phyloP scores from a whole-genome alignment of 2,888 invertebrate genomes.

The Linyphia triangularis region DNA sequence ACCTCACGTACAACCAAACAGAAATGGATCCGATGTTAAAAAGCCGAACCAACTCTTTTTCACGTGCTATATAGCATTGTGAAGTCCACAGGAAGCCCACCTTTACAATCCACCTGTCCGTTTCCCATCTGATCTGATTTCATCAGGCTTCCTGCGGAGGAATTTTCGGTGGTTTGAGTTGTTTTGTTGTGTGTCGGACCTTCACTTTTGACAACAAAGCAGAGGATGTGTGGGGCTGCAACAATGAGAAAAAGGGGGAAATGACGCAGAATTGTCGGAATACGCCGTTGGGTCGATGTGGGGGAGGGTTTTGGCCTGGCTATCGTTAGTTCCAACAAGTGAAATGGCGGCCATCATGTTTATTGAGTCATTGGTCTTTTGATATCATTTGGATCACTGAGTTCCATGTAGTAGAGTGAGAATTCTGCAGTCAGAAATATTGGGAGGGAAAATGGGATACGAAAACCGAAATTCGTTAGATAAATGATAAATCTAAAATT shows the following conservation, averaged over 20 bases:
- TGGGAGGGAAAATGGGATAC: too few species aligned
- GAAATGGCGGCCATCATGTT: not conserved
- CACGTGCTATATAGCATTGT: not conserved
- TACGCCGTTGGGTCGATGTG: not conserved
- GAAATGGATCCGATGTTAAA: not conserved
- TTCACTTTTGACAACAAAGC: slow-evolving; percentile 40
- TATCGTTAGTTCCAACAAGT: too few species aligned
- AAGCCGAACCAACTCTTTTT: not conserved
- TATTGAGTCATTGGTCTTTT: too few species aligned
- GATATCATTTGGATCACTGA: too few species aligned
- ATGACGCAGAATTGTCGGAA: slow-evolving; percentile 37
- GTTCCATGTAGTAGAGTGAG: too few species aligned
- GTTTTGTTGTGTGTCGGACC: not conserved
- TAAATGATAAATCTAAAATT: too few species aligned
- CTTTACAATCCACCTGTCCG: slow-evolving; percentile 60
- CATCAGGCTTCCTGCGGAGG: slow-evolving; percentile 28
- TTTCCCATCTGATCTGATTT: slow-evolving; percentile 70
- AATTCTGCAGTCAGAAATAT: too few species aligned
- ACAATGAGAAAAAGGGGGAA: slow-evolving; percentile 58
- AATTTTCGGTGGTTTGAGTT: not conserved
- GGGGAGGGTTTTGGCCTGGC: too few species aligned
- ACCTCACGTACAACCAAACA: not conserved
- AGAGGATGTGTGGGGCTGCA: slow-evolving; percentile 55
- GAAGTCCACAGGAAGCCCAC: slow-evolving; percentile 36
- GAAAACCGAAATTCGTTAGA: too few species aligned